A percentile compares a stretch with the other conserved stretches of the same genome.
Conservation (phyloP, 2,113 vertebrate species). For the Corvus moneduloides region DNA sequence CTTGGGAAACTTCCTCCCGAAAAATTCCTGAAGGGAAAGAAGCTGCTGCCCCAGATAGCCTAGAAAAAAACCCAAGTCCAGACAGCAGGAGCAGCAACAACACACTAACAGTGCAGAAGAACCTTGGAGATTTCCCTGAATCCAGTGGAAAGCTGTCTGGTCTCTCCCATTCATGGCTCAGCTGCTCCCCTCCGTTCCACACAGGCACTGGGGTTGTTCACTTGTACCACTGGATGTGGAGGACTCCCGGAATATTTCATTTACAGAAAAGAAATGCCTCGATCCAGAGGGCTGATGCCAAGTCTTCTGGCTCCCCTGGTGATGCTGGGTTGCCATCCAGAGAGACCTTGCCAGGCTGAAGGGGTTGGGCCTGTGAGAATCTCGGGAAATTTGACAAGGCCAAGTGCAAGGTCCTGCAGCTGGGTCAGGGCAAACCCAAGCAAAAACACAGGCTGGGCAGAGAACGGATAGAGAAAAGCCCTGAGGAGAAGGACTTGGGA, state of each 20-base stretch:
- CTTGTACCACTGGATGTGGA: fast-evolving
- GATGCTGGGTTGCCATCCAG: not conserved
- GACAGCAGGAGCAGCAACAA: not conserved
- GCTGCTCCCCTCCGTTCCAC: fast-evolving
- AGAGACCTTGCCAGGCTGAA: not conserved
- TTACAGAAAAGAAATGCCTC: not conserved
- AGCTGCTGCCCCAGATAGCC: not conserved
- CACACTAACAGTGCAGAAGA: fast-evolving
- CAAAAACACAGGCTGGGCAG: no score
- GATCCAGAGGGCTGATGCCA: not conserved
- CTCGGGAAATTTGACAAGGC: not conserved
- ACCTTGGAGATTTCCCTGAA: not conserved
- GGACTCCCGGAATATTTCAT: not conserved
- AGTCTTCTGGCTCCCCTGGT: not conserved
- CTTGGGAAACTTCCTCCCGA: not conserved
- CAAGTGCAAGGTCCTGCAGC: not conserved
- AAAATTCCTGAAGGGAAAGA: not conserved
- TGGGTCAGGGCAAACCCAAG: not conserved
- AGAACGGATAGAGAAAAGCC: no score
- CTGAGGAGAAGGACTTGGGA: no score
- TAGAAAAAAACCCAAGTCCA: not conserved
- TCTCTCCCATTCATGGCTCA: not conserved
- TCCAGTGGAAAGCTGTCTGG: not conserved
- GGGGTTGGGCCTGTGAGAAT: not conserved
- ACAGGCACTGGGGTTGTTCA: not conserved